Conservation (phyloP, 2,797 vertebrate species). For the Silurus lanzhouensis region DNA sequence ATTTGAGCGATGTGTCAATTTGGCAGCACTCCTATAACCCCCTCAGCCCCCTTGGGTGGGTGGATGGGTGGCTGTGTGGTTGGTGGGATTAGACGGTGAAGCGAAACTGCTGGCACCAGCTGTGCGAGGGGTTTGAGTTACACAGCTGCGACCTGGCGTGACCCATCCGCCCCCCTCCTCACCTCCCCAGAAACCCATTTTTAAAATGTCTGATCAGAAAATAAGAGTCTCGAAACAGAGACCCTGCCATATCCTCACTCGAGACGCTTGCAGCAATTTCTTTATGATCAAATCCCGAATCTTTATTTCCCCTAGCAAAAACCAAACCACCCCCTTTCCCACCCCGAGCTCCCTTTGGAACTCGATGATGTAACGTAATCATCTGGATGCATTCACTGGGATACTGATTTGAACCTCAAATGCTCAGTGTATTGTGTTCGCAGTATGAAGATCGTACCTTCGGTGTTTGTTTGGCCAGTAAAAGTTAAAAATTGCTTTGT, state of each 20-base stretch:
- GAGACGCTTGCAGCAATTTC: neutral
- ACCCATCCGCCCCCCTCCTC: neutral
- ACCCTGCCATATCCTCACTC: neutral
- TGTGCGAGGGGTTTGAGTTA: conserved; percentile 58
- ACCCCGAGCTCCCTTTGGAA: too few relatives aligned
- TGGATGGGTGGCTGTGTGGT: neutral
- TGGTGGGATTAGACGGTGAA: conserved; percentile 34
- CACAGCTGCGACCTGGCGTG: conserved; percentile 56
- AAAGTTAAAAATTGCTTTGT: too few relatives aligned
- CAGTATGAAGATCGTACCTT: too few relatives aligned
- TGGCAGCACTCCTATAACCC: neutral
- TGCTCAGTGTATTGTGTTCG: neutral
- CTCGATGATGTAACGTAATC: too few relatives aligned
- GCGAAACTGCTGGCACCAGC: conserved; percentile 57
- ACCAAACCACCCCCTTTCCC: too few relatives aligned
- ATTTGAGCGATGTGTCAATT: conserved; percentile 20
- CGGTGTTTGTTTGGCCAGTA: too few relatives aligned
- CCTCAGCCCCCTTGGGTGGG: neutral
- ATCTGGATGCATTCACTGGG: neutral
- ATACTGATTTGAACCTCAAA: too few relatives aligned
- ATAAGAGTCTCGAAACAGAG: neutral
- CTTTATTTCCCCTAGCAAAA: neutral
- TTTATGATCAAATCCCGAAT: too few relatives aligned
- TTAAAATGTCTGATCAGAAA: neutral
- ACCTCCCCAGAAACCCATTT: neutral